Conservation (phyloP, 2,797 vertebrate species). For the Enteromius mattozi region DNA sequence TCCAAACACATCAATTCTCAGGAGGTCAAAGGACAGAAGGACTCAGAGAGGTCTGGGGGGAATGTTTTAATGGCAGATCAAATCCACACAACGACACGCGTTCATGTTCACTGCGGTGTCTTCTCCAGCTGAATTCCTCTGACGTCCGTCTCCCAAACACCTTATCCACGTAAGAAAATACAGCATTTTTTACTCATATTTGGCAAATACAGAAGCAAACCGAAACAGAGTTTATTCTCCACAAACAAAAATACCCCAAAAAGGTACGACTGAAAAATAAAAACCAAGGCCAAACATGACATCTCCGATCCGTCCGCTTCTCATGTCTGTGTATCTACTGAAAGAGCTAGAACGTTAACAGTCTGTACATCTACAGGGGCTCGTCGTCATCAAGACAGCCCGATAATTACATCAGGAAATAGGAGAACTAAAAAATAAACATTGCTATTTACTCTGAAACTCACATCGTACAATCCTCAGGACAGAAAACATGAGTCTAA, state of each 20-base stretch:
- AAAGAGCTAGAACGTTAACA: conserved; percentile 77
- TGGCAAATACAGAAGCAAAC: conserved; percentile 84
- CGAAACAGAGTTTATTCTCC: conserved; percentile 69
- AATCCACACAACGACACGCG: conserved; percentile 80
- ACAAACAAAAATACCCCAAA: conserved; percentile 61
- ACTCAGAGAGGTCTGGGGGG: conserved; percentile 73
- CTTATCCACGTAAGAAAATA: conserved; percentile 83
- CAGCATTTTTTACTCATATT: conserved; percentile 77
- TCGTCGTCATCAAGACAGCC: conserved; percentile 57
- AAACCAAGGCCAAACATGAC: conserved; percentile 71
- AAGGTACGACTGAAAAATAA: conserved; percentile 59
- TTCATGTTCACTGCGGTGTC: conserved; percentile 71
- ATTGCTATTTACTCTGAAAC: conserved; percentile 49
- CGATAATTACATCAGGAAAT: conserved; percentile 42
- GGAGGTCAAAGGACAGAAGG: conserved; percentile 19
- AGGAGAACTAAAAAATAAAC: conserved; percentile 31
- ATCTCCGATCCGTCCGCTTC: conserved; percentile 69
- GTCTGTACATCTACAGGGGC: conserved; percentile 77
- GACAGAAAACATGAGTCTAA: conserved; percentile 61
- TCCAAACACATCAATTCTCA: background rate
- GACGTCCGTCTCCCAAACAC: conserved; percentile 75
- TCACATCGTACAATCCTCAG: conserved; percentile 62
- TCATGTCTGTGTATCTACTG: conserved; percentile 58
- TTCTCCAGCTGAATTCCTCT: conserved; percentile 67
- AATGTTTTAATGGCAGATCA: conserved; percentile 86